Evolutionary conservation across 2,113 vertebrate species (phyloP), one percentile per base, ranked within the genome.

Genomic region (Macquaria ambigua): DNA sequence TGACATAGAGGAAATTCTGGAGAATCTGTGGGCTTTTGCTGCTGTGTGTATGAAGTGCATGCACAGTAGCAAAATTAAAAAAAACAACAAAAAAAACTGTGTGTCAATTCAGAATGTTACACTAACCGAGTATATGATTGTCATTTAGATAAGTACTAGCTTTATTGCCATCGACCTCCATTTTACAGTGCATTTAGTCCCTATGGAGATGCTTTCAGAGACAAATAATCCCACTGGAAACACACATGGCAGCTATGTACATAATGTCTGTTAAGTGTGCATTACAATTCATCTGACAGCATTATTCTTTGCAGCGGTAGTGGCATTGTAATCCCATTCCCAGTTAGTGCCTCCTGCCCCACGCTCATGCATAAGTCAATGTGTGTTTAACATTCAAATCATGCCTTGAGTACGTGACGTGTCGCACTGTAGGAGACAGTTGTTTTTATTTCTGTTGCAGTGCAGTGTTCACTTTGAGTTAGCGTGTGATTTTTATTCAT

Each of bases 311-410:
- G 77, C 78, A 64, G 82, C 46, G 2, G 72, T 11, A 82, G 72
- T 77, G 83, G 68, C 87, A 86, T 90, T 88, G 84, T 92, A 91
- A 93, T 95, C 87, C 85, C 80, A 90, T 94, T 93, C 92, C 88
- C 90, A 93, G 86, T 93, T 84, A 83, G 75, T 87, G 90, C 81
- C 81, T 93, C 80, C 85, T 89, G 87, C 84, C 89, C 87, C 67
- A 48, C 79, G 52, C 87, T 91, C 91, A 90, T 89, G 78, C 90
- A 93, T 91, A 92, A 92, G 89, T 91, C 92, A 93, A 84, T 86
- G 70, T 80, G 90, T 85, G 85, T 90, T 95, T 94, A 94, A 92
- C 91, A 95, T 94, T 94, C 90, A 87, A 82, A 91, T 88, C 90
- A 89, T 91, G 91, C 58, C 63, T 87, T 59, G 59, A 83, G 70